phyloP scores from a whole-genome alignment of 2,113 vertebrate species.

The Isurus oxyrinchus region DNA sequence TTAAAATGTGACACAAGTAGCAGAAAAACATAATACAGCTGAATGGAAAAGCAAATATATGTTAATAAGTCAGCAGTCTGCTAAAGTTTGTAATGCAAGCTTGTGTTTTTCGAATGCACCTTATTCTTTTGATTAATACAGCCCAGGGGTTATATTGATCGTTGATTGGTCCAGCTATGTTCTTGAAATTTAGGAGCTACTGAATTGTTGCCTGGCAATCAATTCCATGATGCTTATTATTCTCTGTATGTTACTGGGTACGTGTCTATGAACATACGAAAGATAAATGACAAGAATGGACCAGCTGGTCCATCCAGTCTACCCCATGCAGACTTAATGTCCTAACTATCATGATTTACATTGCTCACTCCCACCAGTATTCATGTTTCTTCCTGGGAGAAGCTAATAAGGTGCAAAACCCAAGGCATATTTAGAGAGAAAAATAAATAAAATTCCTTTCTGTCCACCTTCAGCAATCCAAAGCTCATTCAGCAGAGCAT shows the following conservation, averaged over 20 bases:
- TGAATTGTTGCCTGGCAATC: neutral
- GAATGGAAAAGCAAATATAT: neutral
- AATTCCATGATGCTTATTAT: neutral
- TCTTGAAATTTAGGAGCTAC: neutral
- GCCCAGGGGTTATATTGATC: neutral
- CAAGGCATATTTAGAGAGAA: neutral
- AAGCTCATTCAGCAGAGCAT: neutral
- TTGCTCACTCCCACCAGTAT: neutral
- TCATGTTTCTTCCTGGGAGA: neutral
- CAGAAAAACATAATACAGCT: neutral
- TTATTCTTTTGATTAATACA: neutral
- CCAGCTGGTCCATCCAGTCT: neutral
- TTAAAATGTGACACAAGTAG: neutral
- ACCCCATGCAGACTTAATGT: neutral
- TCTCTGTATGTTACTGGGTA: neutral
- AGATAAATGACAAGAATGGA: neutral
- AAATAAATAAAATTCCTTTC: neutral
- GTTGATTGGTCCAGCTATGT: neutral
- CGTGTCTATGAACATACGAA: neutral
- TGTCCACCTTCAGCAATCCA: neutral
- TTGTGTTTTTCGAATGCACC: neutral
- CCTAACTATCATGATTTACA: neutral
- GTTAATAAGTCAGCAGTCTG: neutral
- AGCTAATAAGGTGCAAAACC: neutral
- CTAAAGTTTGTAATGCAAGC: neutral